phyloP scores from a whole-genome alignment of 1,140 invertebrate species.

The Nephotettix cincticeps region DNA sequence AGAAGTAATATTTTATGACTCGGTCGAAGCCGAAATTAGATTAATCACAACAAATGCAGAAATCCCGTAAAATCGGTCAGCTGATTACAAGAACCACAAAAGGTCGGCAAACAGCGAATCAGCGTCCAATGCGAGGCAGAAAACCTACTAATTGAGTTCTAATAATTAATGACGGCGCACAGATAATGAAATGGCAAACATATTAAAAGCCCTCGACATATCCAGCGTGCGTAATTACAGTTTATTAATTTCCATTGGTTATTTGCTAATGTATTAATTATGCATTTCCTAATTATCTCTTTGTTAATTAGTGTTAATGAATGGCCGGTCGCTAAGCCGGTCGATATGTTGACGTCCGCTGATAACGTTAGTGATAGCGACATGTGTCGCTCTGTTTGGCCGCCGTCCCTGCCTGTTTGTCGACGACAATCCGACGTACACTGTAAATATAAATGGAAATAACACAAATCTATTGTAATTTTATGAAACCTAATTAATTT shows the following conservation, averaged over 20 bases:
- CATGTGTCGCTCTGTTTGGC: background rate
- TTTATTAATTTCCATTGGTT: constrained; percentile 13
- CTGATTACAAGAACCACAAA: constrained; percentile 10
- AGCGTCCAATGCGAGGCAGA: background rate
- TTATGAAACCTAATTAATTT: too few relatives aligned
- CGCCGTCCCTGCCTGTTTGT: too few relatives aligned
- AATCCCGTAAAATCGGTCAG: background rate
- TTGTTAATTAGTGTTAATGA: constrained; percentile 12
- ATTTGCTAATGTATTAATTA: constrained; percentile 13
- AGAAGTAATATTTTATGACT: constrained; percentile 7
- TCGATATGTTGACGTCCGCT: background rate
- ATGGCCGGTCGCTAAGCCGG: background rate
- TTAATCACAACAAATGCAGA: constrained; percentile 10
- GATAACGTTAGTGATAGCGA: background rate
- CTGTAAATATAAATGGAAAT: too few relatives aligned
- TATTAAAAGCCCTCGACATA: background rate
- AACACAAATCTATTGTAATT: too few relatives aligned
- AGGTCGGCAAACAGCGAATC: background rate
- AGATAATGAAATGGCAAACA: constrained; percentile 12
- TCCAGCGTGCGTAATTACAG: constrained; percentile 7
- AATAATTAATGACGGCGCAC: constrained; percentile 2
- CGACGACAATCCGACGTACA: too few relatives aligned
- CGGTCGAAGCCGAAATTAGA: background rate
- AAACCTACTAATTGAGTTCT: constrained; percentile 6
- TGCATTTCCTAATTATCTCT: constrained; percentile 12